phyloP scores from a whole-genome alignment of 2,113 vertebrate species.

The Corythaeola cristata region DNA sequence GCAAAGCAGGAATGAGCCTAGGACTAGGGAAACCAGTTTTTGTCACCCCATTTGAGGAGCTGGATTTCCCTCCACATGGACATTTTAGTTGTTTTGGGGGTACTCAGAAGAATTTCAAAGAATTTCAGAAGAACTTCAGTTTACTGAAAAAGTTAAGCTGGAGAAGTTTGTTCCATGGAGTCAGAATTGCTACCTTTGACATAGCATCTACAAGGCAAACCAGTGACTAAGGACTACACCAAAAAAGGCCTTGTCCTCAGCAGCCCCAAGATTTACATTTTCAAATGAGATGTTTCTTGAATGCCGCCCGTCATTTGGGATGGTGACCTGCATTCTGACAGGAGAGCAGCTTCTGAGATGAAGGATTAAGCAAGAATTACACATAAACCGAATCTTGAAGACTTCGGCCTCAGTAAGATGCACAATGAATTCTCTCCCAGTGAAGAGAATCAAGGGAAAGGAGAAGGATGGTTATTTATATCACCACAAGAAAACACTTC shows the following conservation, averaged over 20 bases:
- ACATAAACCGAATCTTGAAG: background rate
- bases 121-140: background rate
- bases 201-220: background rate
- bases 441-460: background rate
- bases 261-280: background rate
- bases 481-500: background rate
- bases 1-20: slow-evolving; percentile 18
- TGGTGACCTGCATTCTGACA: background rate
- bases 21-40: slow-evolving; percentile 52
- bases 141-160: background rate
- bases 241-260: background rate
- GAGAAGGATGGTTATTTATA: background rate
- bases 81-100: background rate
- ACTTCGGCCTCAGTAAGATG: background rate
- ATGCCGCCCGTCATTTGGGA: background rate
- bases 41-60: background rate
- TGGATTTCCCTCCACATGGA: background rate
- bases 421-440: background rate
- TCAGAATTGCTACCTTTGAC: background rate
- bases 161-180: background rate
- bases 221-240: background rate
- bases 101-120: background rate
- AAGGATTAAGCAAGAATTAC: background rate
- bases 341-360: background rate
- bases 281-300: background rate